Evolutionary conservation across 2,888 invertebrate genomes (phyloP).

Genomic region (Orthonevra nobilis): DNA sequence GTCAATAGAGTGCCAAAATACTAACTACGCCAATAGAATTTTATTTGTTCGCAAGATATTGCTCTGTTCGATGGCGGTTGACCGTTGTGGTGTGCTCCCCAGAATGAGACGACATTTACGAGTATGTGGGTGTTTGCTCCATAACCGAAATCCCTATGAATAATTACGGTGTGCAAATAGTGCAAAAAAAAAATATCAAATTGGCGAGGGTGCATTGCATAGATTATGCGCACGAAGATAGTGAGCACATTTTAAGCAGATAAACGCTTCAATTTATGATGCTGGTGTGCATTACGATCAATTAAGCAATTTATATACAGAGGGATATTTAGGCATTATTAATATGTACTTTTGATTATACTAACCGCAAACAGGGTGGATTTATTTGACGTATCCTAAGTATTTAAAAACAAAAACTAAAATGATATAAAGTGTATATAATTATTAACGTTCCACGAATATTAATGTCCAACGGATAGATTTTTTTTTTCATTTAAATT

Average conservation of each 20-base stretch:
- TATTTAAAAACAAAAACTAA: not conserved
- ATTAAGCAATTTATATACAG: conserved; percentile 48
- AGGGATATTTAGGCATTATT: conserved; percentile 36
- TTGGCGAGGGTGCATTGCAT: conserved; percentile 19
- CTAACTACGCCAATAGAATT: conserved; percentile 32
- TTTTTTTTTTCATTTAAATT: not conserved
- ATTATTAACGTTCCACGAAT: conserved; percentile 1
- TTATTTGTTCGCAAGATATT: conserved; percentile 28
- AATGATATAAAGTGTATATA: conserved; percentile 2
- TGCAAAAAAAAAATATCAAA: conserved; percentile 53
- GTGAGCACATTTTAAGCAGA: conserved; percentile 41
- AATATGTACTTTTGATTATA: conserved; percentile 15
- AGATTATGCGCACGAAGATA: conserved; percentile 36
- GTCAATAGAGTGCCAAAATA: conserved; percentile 49
- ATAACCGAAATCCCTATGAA: conserved; percentile 51
- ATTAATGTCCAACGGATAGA: not conserved
- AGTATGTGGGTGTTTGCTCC: conserved; percentile 25
- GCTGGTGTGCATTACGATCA: conserved; percentile 50
- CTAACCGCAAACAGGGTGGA: conserved; percentile 10
- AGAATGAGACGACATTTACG: not conserved
- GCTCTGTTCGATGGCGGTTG: not conserved
- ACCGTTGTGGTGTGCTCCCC: not conserved
- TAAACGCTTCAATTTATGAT: conserved; percentile 48
- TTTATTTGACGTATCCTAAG: conserved; percentile 1
- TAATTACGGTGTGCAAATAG: conserved; percentile 60